phyloP scores from a whole-genome alignment of 1,140 invertebrate genomes.

The Thereuonema tuberculata region DNA sequence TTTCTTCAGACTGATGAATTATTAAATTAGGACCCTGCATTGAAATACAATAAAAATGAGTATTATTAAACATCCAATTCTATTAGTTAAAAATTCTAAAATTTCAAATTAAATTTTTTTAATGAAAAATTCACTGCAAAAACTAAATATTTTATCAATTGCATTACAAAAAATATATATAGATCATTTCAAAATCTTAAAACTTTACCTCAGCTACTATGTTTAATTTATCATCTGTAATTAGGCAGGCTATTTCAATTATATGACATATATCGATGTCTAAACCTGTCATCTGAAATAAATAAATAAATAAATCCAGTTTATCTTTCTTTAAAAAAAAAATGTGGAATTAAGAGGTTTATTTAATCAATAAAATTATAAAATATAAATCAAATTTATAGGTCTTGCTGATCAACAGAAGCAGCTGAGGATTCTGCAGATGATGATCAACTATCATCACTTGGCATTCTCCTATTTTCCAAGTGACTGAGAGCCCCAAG shows the following conservation, averaged over 20 bases:
- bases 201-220: conserved; percentile 47
- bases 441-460: no score
- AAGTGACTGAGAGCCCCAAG: no score
- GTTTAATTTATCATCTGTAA: conserved; percentile 70
- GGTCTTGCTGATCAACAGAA: no score
- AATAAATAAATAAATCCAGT: neutral
- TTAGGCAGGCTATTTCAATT: conserved; percentile 71
- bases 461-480: no score
- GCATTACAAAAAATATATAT: neutral
- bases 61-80: conserved; percentile 9
- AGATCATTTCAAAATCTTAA: no score
- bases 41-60: conserved; percentile 6
- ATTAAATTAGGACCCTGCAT: conserved; percentile 51
- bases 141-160: neutral
- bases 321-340: no score
- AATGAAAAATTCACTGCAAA: neutral
- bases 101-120: neutral
- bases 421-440: no score
- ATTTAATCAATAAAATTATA: no score
- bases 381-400: no score
- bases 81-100: no score
- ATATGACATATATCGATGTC: conserved; percentile 62
- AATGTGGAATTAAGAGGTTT: no score
- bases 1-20: conserved; percentile 57
- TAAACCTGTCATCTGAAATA: conserved; percentile 60